Evolutionary conservation across 2,888 invertebrate species (phyloP).

Genomic region (Pediacus dermestoides): DNA sequence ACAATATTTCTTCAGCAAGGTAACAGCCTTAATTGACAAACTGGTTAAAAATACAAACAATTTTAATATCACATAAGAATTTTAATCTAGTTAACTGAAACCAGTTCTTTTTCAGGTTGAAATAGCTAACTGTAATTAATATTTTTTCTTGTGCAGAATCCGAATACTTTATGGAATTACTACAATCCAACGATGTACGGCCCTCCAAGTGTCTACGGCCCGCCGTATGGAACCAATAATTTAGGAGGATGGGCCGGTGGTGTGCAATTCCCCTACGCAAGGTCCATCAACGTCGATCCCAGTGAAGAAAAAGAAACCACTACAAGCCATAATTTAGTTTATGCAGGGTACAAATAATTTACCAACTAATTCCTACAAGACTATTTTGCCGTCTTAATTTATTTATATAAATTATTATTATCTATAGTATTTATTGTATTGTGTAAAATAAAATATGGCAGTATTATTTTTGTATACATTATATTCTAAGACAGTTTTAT

Average conservation of each 20-base stretch:
- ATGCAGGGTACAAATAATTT: constrained; percentile 56
- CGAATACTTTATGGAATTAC: too few relatives aligned
- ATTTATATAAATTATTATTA: neutral
- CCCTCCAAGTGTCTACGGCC: neutral
- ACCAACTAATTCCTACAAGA: too few relatives aligned
- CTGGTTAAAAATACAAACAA: too few relatives aligned
- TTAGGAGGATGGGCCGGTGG: constrained; percentile 32
- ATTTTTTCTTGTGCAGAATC: too few relatives aligned
- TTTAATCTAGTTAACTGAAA: too few relatives aligned
- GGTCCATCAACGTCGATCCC: constrained; percentile 47
- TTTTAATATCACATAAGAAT: too few relatives aligned
- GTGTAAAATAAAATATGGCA: too few relatives aligned
- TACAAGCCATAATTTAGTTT: constrained; percentile 65
- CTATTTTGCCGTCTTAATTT: too few relatives aligned
- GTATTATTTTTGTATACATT: too few relatives aligned
- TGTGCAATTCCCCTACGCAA: constrained; percentile 52
- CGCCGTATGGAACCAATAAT: constrained; percentile 32
- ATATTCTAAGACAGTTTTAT: neutral
- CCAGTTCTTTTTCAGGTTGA: constrained; percentile 37
- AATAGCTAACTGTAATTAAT: constrained; percentile 25
- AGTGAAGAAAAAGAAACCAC: constrained; percentile 46
- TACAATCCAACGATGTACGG: too few relatives aligned
- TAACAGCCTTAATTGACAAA: too few relatives aligned
- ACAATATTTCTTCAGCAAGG: constrained; percentile 56
- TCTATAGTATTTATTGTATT: too few relatives aligned